Base-by-base conservation (phyloP, 1,140 invertebrate species). In the Chlorops oryzae region DNA sequence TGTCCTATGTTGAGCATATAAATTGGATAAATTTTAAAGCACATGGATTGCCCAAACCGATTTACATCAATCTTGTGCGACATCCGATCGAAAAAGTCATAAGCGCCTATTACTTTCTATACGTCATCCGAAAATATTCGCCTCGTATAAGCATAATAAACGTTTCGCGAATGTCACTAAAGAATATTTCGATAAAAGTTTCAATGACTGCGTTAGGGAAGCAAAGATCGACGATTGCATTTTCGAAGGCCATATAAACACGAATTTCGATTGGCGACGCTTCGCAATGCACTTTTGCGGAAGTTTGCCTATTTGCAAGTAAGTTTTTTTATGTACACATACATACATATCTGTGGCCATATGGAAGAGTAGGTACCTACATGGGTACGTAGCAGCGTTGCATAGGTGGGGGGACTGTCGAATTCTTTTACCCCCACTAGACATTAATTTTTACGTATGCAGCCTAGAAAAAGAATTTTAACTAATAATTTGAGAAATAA, bases 41-140 rank as follows among this genome's bases (percentile, higher is more conserved):
- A 57, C 89, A 80, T 65, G 81, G 83, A 35, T 73, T 84, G 40
- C 82, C 84, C 0, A 81, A 85, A 59, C 89, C 89, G 1, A 88
- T 91, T 59, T 91, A 90, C 73, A 82, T 91, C 50, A 92, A 92
- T 72, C 73, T 91, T 56, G 87, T 91, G 1, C 76, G 89, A 23
- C 88, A 92, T 73, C 89, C 88, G 0, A 82, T 91, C n/a, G 88
- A 92, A 68, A 77, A 88, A 34, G 84, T 91, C 2, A 90, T 91
- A 61, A 90, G 88, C 1, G 89, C 87, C 84, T 91, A 90, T 73
- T 91, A 90, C 65, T 58, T n/a, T n/a, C 55, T 47, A 84, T 91
- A 5, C 73, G 88, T 53, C 87, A 88, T 13, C 87, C 88, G 15
- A 34, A 24, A 7, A 40, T 52, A 24, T 52, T 47, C 23, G 44